Evolutionary conservation across 2,888 invertebrate species (phyloP).

Genomic region (Bibio marci): DNA sequence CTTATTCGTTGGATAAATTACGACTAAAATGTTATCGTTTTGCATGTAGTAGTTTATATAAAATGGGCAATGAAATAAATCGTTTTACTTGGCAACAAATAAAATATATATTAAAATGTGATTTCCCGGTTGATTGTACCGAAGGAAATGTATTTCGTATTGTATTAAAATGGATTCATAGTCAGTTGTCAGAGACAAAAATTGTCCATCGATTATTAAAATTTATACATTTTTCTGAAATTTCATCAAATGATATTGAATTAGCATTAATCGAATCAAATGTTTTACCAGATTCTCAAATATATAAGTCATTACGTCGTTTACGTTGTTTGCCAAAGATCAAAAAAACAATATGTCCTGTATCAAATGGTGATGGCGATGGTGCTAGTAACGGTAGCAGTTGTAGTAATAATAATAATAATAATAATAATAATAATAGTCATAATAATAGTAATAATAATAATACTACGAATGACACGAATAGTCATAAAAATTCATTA

Average conservation of each 20-base stretch:
- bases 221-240: slow-evolving; percentile 19
- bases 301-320: not conserved
- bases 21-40: slow-evolving; percentile 42
- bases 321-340: not conserved
- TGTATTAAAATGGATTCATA: slow-evolving; percentile 38
- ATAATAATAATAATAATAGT: too few relatives aligned
- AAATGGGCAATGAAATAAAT: slow-evolving; percentile 39
- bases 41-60: slow-evolving; percentile 43
- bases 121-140: slow-evolving; percentile 50
- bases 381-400: too few relatives aligned
- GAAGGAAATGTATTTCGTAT: slow-evolving; percentile 41
- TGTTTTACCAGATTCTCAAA: not conserved
- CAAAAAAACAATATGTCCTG: too few relatives aligned
- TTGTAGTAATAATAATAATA: too few relatives aligned
- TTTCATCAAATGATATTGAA: slow-evolving; percentile 10
- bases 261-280: not conserved
- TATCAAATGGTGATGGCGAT: too few relatives aligned
- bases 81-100: slow-evolving; percentile 41
- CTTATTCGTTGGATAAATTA: slow-evolving; percentile 41
- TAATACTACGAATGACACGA: too few relatives aligned
- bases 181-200: slow-evolving; percentile 10
- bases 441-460: too few relatives aligned
- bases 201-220: slow-evolving; percentile 14
- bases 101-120: slow-evolving; percentile 40
- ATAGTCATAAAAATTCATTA: slow-evolving; percentile 17